Percentiles rank a stretch among this genome's conserved stretches.
Evolutionary conservation across 2,888 invertebrate genomes (phyloP).

Genomic region (Leptothorax acervorum): DNA sequence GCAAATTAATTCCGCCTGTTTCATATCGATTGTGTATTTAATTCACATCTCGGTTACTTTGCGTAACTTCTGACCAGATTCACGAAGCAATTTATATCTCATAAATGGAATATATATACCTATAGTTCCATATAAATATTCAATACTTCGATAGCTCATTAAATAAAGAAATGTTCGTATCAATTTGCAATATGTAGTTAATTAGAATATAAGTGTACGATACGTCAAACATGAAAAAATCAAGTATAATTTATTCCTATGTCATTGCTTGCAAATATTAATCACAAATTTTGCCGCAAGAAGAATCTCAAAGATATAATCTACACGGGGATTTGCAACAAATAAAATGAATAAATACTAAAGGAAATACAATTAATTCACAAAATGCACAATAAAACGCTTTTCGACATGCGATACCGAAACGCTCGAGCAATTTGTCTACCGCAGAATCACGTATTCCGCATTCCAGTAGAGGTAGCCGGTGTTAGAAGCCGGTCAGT

Average conservation of each 20-base stretch:
- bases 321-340: background rate
- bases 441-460: background rate
- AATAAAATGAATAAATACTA: background rate
- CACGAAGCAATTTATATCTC: background rate
- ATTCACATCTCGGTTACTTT: slow-evolving; percentile 25
- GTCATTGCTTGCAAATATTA: background rate
- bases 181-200: background rate
- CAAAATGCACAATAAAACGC: background rate
- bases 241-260: slow-evolving; percentile 1
- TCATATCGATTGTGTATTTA: slow-evolving; percentile 31
- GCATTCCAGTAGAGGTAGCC: background rate
- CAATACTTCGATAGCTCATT: background rate
- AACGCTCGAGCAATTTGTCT: slow-evolving; percentile 22
- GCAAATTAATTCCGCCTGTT: slow-evolving; percentile 28
- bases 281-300: background rate
- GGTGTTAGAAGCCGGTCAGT: background rate
- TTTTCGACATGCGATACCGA: background rate
- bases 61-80: background rate
- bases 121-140: background rate
- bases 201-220: background rate
- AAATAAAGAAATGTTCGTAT: background rate
- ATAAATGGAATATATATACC: background rate
- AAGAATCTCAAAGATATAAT: background rate
- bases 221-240: slow-evolving; percentile 1
- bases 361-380: slow-evolving; percentile 12